Evolutionary conservation across 2,113 vertebrate species (phyloP).

Genomic region (Phaethornis superciliosus): DNA sequence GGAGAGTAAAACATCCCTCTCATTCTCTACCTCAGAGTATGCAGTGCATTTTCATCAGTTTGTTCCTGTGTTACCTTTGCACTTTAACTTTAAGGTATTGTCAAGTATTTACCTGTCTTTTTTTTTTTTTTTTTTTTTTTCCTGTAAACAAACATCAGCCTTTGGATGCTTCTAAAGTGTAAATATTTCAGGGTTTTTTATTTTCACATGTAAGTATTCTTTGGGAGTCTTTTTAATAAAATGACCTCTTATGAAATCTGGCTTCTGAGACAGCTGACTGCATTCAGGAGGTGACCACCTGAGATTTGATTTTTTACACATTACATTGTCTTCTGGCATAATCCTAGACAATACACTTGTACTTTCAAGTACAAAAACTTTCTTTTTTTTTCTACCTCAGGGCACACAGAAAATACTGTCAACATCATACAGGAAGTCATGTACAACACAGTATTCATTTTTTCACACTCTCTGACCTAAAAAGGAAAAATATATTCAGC

Average conservation of each 20-base stretch:
- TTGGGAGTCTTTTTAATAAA: background rate
- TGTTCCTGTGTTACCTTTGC: background rate
- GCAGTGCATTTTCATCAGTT: background rate
- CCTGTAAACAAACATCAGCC: background rate
- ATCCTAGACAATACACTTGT: background rate
- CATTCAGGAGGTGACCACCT: background rate
- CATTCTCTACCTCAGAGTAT: background rate
- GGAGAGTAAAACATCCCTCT: accelerated
- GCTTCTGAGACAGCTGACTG: background rate
- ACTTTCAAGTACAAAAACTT: background rate
- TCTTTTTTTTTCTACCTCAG: background rate
- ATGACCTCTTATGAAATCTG: background rate
- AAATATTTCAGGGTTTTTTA: background rate
- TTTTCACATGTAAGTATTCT: accelerated
- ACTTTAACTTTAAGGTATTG: background rate
- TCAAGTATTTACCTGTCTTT: background rate
- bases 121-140: background rate
- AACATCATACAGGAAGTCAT: background rate
- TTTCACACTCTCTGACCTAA: background rate
- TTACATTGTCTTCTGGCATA: background rate
- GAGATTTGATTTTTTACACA: background rate
- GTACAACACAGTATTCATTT: background rate
- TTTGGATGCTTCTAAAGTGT: background rate
- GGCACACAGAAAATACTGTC: background rate
- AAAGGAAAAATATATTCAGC: background rate